Conservation (phyloP, 2,888 invertebrate species). For the Ophioninae sp. region DNA sequence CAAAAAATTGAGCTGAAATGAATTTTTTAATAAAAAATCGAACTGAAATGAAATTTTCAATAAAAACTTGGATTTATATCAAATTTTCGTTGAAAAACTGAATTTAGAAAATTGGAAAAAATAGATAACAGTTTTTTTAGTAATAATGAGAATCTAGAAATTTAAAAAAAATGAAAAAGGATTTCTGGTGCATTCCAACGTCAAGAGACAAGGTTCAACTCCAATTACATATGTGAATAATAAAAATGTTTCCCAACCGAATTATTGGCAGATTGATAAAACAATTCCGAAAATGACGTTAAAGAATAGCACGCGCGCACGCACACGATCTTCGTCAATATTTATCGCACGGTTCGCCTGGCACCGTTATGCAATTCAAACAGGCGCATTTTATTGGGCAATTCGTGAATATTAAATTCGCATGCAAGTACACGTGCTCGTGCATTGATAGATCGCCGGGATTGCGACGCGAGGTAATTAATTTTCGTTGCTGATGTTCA, state of each 20-base stretch:
- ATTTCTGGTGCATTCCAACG: too few species aligned
- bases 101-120: too few species aligned
- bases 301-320: neutral
- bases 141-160: too few species aligned
- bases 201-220: too few species aligned
- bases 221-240: too few species aligned
- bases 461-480: slow-evolving; percentile 54
- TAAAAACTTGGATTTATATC: too few species aligned
- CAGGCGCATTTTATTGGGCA: slow-evolving; percentile 34
- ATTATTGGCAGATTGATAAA: slow-evolving; percentile 9
- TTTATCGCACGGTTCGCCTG: slow-evolving; percentile 19
- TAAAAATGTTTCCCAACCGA: slow-evolving; percentile 4
- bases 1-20: too few species aligned
- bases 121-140: too few species aligned
- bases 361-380: slow-evolving; percentile 32
- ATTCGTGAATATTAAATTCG: slow-evolving; percentile 44
- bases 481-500: slow-evolving; percentile 46
- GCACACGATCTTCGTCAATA: slow-evolving; percentile 9
- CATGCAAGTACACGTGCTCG: slow-evolving; percentile 32
- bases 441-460: slow-evolving; percentile 46
- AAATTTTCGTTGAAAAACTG: too few species aligned
- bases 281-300: neutral
- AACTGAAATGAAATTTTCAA: too few species aligned
- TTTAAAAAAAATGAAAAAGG: too few species aligned
- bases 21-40: too few species aligned